These are phyloP conservation scores for Heliconius cydno DNA, from an alignment of 2,888 invertebrate genomes.

Conservation along the genomic window DNA sequence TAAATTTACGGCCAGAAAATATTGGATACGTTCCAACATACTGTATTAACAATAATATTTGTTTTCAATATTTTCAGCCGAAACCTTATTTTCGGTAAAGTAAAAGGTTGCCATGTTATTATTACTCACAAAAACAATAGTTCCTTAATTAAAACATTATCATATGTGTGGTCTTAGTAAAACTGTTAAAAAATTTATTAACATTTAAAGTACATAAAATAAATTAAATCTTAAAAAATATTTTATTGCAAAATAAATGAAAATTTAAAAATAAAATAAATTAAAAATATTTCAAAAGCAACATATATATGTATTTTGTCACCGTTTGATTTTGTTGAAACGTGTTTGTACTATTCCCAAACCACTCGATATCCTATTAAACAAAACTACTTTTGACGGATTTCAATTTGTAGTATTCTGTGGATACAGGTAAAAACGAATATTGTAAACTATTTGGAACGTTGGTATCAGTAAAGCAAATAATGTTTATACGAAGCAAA, in stretches of 20 bases:
- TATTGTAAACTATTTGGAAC: no score
- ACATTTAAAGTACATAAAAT: no score
- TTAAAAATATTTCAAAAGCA: not conserved
- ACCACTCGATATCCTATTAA: constrained; percentile 34
- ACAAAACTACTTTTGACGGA: constrained; percentile 16
- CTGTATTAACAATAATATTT: constrained; percentile 44
- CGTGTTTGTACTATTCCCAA: constrained; percentile 9
- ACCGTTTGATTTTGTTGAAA: not conserved
- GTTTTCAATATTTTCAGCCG: constrained; percentile 42
- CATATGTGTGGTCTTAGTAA: no score
- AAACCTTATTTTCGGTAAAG: constrained; percentile 27
- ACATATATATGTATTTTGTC: constrained; percentile 6
- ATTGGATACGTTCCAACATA: constrained; percentile 44
- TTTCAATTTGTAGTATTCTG: constrained; percentile 10
- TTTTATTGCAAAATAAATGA: no score
- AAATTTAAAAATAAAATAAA: not conserved
- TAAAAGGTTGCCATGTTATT: not conserved
- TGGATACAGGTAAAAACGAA: constrained; percentile 55
- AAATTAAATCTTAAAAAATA: no score
- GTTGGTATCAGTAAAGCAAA: no score
- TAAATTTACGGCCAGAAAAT: constrained; percentile 39
- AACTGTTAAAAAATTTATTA: no score
- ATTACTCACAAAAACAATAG: not conserved
- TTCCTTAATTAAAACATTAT: not conserved
- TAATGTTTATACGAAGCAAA: no score